Percentiles rank a stretch among this genome's conserved stretches.
These are phyloP conservation scores for Montipora capitata DNA, from an alignment of 92 coral and sea anemone species.

Conservation along the genomic window DNA sequence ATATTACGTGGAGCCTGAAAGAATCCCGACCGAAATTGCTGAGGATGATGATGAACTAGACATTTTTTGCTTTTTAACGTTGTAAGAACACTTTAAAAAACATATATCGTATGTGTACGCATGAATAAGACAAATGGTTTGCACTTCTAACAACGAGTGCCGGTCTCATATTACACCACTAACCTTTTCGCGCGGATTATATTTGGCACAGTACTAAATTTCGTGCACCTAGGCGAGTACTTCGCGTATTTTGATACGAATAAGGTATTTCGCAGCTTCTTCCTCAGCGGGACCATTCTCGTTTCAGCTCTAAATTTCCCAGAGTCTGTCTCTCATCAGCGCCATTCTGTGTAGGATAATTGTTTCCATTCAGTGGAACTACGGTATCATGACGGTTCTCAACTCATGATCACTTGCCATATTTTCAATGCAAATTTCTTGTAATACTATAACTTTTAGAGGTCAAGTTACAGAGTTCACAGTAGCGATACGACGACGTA, in stretches of 20 bases:
- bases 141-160: constrained; percentile 1
- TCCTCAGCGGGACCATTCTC: no score
- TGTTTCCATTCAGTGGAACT: no score
- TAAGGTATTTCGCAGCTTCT: neutral
- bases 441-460: no score
- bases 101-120: neutral
- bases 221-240: constrained; percentile 12
- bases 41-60: constrained; percentile 56
- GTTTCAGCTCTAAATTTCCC: no score
- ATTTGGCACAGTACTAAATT: neutral
- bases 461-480: no score
- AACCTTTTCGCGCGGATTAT: neutral
- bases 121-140: constrained; percentile 16
- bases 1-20: constrained; percentile 72
- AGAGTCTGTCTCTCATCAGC: no score
- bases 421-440: no score
- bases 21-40: constrained; percentile 47
- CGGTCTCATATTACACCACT: neutral
- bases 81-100: constrained; percentile 7
- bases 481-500: no score
- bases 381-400: neutral
- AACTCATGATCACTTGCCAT: no score
- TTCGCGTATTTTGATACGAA: constrained; percentile 32
- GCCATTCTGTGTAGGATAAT: no score
- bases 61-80: constrained; percentile 37